phyloP scores from a whole-genome alignment of 2,113 vertebrate species.

The Stercorarius parasiticus region DNA sequence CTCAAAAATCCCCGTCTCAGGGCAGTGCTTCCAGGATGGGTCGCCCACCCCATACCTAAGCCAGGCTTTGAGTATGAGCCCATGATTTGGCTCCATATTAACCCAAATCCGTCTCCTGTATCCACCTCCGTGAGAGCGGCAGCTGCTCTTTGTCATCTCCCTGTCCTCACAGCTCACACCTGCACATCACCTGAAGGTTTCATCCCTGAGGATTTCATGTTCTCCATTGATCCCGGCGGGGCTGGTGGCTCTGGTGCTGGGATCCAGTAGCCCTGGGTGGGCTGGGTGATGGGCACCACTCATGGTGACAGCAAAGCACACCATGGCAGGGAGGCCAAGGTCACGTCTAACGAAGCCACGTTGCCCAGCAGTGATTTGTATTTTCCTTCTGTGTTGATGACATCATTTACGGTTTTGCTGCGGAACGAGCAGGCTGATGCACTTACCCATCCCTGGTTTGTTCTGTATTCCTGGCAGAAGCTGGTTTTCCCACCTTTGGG shows the following conservation, averaged over 20 bases:
- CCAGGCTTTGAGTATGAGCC: neutral
- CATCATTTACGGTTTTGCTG: neutral
- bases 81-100: neutral
- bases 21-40: neutral
- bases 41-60: neutral
- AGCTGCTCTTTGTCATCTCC: neutral
- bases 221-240: accelerated
- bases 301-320: accelerated
- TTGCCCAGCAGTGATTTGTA: neutral
- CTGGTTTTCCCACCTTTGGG: neutral
- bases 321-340: accelerated
- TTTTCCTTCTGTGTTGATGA: neutral
- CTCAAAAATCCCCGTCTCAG: neutral
- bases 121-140: accelerated
- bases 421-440: neutral
- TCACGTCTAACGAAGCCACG: accelerated
- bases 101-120: neutral
- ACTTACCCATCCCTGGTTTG: neutral
- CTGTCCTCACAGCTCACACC: neutral
- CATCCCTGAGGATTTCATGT: accelerated
- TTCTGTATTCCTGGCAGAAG: accelerated
- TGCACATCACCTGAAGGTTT: neutral
- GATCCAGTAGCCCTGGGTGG: accelerated
- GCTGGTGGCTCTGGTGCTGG: neutral
- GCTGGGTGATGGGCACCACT: neutral